Conservation (phyloP, 2,797 vertebrate species). For the Masticophis lateralis region DNA sequence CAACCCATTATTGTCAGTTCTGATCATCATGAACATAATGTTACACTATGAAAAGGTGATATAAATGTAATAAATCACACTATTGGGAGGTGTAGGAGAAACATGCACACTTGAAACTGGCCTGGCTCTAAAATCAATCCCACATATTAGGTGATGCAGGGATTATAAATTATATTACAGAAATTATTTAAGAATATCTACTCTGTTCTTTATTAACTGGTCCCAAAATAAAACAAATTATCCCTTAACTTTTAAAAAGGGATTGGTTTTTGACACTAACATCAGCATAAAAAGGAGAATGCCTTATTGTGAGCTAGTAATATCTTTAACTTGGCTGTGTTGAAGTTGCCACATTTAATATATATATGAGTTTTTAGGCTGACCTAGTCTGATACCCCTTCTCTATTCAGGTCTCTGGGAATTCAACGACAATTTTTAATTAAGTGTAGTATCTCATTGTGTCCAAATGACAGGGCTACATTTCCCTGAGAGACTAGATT, state of each 20-base stretch:
- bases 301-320: neutral
- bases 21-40: neutral
- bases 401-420: too few species aligned
- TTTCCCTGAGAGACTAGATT: neutral
- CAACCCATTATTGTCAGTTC: too few species aligned
- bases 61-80: neutral
- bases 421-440: neutral
- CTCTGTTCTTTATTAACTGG: neutral
- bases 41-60: neutral
- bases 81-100: too few species aligned
- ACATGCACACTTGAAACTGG: neutral
- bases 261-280: neutral
- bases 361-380: neutral
- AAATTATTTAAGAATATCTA: neutral
- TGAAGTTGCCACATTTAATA: neutral
- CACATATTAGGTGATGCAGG: neutral
- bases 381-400: neutral
- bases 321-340: neutral
- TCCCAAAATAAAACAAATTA: constrained; percentile 18
- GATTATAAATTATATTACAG: neutral
- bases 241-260: constrained; percentile 14
- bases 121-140: neutral
- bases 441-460: neutral
- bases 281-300: neutral
- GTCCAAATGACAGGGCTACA: neutral